Percentiles rank a stretch among this genome's conserved stretches.
phyloP scores from a whole-genome alignment of 2,113 vertebrate genomes.

The Aramus guarauna region DNA sequence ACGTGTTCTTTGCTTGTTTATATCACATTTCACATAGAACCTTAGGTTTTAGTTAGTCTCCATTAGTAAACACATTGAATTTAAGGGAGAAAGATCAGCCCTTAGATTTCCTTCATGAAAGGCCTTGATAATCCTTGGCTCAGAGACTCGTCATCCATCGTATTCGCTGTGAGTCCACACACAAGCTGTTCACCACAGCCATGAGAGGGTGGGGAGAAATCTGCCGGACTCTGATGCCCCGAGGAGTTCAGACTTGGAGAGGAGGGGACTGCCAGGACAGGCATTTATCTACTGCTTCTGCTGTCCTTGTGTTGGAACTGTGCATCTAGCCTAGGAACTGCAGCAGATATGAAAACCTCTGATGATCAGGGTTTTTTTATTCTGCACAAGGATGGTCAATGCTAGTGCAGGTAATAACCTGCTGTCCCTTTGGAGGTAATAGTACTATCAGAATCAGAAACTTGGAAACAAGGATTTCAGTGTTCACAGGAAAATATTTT shows the following conservation, averaged over 20 bases:
- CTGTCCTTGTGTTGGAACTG: not conserved
- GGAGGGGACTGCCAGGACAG: not conserved
- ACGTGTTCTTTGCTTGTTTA: not conserved
- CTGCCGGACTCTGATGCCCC: not conserved
- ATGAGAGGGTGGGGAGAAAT: not conserved
- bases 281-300: not conserved
- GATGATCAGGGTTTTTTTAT: rapidly evolving
- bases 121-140: not conserved
- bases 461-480: not conserved
- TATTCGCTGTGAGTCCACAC: not conserved
- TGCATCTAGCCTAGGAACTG: not conserved
- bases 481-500: not conserved
- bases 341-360: not conserved
- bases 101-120: not conserved
- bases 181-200: not conserved
- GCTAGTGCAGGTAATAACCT: not conserved
- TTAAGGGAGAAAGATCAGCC: not conserved
- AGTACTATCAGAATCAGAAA: not conserved
- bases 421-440: not conserved
- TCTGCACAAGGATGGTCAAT: not conserved
- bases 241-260: not conserved
- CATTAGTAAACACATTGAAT: not conserved
- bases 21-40: not conserved
- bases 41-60: not conserved
- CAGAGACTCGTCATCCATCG: not conserved